phyloP scores from a whole-genome alignment of 2,113 vertebrate species.

The Takifugu bimaculatus region DNA sequence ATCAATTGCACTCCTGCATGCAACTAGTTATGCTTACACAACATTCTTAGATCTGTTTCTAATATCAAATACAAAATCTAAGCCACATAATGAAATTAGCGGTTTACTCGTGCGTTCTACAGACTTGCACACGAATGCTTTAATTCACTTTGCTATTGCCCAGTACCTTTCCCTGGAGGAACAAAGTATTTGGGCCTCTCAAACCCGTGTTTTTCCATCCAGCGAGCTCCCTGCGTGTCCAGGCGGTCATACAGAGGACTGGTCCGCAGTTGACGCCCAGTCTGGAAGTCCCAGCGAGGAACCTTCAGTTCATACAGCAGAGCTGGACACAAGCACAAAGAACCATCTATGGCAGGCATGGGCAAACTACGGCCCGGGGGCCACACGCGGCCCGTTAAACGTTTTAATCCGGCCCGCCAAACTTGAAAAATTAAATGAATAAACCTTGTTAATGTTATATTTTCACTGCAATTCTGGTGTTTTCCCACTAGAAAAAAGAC shows the following conservation, averaged over 20 bases:
- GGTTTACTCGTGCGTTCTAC: no score
- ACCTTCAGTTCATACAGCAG: constrained; percentile 92
- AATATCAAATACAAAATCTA: not conserved
- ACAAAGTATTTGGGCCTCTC: constrained; percentile 96
- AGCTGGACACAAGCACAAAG: constrained; percentile 67
- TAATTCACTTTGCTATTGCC: not conserved
- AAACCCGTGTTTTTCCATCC: constrained; percentile 99
- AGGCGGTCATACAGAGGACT: constrained; percentile 93
- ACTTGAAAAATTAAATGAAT: no score
- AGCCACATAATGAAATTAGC: no score
- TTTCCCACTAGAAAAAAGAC: no score
- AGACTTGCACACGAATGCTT: no score
- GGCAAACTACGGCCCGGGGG: no score
- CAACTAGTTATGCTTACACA: not conserved
- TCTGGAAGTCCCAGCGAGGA: constrained; percentile 98
- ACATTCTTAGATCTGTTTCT: not conserved
- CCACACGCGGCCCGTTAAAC: no score
- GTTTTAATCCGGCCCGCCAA: no score
- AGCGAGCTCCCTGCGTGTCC: constrained; percentile 92
- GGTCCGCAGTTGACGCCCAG: constrained; percentile 90
- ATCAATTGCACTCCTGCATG: no score
- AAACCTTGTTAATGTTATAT: no score
- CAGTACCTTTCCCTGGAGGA: constrained; percentile 85
- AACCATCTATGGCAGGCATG: not conserved
- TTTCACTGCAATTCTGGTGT: no score